A percentile compares a stretch with the other conserved stretches of the same genome.
Conservation (phyloP, 2,888 invertebrate species). For the Amphipyra berbera region DNA sequence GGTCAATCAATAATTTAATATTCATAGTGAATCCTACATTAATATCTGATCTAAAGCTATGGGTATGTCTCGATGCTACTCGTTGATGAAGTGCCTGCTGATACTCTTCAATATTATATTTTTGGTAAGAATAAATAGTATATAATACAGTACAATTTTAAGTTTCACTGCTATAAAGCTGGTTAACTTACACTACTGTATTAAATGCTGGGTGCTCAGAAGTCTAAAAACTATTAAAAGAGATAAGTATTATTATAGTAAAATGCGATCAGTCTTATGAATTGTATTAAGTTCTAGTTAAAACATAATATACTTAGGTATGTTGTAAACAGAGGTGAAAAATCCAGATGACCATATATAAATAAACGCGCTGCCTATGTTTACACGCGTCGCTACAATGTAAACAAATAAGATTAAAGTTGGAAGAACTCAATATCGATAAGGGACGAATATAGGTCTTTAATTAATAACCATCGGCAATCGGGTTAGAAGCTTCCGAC, state of each 20-base stretch:
- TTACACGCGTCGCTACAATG: neutral
- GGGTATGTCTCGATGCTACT: conserved; percentile 93
- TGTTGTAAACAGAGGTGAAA: neutral
- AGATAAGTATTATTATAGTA: no score
- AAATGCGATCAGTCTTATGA: no score
- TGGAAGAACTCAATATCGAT: no score
- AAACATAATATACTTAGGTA: no score
- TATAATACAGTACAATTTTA: neutral
- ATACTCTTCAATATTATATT: conserved; percentile 93
- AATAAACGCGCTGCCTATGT: neutral
- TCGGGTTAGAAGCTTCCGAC: no score
- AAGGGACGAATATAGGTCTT: no score
- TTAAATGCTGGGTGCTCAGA: no score
- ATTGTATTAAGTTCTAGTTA: no score
- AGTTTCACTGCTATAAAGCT: neutral
- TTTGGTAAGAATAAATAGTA: conserved; percentile 90
- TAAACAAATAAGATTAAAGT: neutral
- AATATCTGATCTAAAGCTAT: conserved; percentile 71
- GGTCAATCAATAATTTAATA: neutral
- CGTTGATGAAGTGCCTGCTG: conserved; percentile 92
- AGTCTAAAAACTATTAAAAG: no score
- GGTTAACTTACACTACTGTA: no score
- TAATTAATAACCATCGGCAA: no score
- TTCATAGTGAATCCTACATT: neutral
- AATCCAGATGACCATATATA: neutral